Evolutionary conservation across 2,113 vertebrate species (phyloP), one percentile per base, ranked within the genome.

Genomic region (Gambusia affinis): DNA sequence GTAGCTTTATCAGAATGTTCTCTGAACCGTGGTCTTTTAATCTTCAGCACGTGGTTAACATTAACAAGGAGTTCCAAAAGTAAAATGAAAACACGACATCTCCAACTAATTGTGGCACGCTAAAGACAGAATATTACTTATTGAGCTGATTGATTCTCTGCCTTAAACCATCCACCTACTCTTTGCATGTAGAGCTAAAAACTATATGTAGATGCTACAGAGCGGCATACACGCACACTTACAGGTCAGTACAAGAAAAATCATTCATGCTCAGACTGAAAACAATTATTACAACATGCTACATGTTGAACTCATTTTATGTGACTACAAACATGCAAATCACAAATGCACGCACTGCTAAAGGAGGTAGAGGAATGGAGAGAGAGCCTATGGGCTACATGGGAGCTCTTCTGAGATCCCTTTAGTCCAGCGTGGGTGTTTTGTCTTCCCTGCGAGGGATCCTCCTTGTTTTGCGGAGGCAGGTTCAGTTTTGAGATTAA

Each of bases 401-500:
- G 82, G 92, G 86, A 87, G 89, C 89, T 87, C 85, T 84, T 83
- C 80, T 85, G 76, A 86, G 87, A 81, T 83, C 81, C 79, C 83
- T 85, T 35, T 69, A 80, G 89, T 89, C 80, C 88, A 65, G 91
- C 79, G 92, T 94, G 92, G 92, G 92, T 90, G 93, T 94, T 90
- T 91, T 90, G 91, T 91, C 87, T 91, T 84, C 88, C 88, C 93
- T 81, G 78, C 79, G 67, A 92, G 93, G 92, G 90, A 90, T 83
- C 87, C 89, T 92, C 84, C 79, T 90, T 92, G 90, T 92, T 92
- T 90, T 92, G 91, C 86, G 88, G 92, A 90, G 92, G 94, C 88
- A 92, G 90, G 84, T 91, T 93, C 85, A 83, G 84, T 85, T 91
- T 78, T 28, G 70, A 90, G 94, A 94, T 94, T 94, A 94, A 93